These are phyloP conservation scores for Rana temporaria DNA, from an alignment of 2,113 vertebrate genomes.

Conservation along the genomic window DNA sequence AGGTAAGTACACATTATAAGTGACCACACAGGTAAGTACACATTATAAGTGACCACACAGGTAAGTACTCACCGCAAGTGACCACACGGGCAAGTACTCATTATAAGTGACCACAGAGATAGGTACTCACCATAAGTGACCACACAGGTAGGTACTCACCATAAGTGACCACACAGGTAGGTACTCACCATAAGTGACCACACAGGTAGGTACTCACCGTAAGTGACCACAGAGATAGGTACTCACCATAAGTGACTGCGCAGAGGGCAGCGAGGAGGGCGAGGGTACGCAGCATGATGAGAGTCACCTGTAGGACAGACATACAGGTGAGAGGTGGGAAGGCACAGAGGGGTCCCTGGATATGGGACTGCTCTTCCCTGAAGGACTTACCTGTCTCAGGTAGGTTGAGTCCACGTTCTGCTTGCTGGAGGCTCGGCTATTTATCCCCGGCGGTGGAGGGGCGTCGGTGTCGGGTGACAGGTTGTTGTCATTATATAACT, in stretches of 20 bases:
- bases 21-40: too few species aligned
- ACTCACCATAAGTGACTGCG: slow-evolving; percentile 51
- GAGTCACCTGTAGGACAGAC: neutral
- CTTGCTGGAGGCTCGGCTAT: neutral
- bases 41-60: too few species aligned
- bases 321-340: neutral
- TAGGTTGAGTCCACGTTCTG: neutral
- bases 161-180: too few species aligned
- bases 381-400: neutral
- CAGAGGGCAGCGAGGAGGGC: slow-evolving; percentile 12
- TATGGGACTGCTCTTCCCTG: neutral
- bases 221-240: too few species aligned
- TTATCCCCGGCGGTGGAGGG: neutral
- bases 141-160: too few species aligned
- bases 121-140: too few species aligned
- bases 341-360: neutral
- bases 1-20: too few species aligned
- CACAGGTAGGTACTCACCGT: neutral
- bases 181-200: too few species aligned
- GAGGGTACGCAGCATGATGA: slow-evolving; percentile 2
- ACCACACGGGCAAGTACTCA: too few species aligned
- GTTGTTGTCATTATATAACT: too few species aligned
- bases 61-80: too few species aligned
- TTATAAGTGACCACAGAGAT: too few species aligned
- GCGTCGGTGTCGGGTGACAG: neutral